A percentile compares a stretch with the other conserved stretches of the same genome.
These are phyloP conservation scores for Heteronetta atricapilla DNA, from an alignment of 2,113 vertebrate species.

Conservation along the genomic window DNA sequence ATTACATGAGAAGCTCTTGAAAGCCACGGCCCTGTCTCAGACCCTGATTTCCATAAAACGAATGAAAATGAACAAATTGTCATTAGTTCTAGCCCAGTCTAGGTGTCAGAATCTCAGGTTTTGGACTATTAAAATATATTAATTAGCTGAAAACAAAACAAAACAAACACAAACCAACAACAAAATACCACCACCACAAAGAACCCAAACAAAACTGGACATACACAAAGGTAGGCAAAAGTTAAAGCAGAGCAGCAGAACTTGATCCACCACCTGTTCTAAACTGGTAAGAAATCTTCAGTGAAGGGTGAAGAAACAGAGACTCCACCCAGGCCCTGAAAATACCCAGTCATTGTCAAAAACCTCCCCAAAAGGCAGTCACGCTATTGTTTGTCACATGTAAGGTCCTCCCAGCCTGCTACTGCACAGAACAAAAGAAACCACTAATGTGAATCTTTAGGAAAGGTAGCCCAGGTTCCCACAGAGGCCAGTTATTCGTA, in stretches of 20 bases:
- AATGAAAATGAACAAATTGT: background rate
- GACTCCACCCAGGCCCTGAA: background rate
- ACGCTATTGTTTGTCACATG: background rate
- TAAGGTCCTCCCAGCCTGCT: background rate
- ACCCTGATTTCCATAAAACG: background rate
- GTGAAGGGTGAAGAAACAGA: background rate
- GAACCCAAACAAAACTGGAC: background rate
- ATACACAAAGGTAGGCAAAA: background rate
- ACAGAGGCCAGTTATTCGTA: background rate
- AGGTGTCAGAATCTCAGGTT: background rate
- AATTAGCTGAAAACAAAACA: background rate
- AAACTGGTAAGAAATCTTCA: background rate
- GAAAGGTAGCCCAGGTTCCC: background rate
- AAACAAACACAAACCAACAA: background rate
- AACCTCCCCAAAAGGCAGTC: background rate
- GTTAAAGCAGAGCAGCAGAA: background rate
- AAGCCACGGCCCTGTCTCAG: background rate
- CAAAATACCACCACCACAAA: background rate
- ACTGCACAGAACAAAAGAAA: background rate
- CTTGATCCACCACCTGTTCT: background rate
- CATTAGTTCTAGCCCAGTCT: background rate
- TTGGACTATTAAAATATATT: background rate
- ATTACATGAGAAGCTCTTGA: background rate
- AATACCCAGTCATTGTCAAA: background rate
- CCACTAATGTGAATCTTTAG: background rate